Conservation (phyloP, 1,140 invertebrate genomes). For the Anadara kagoshimensis region DNA sequence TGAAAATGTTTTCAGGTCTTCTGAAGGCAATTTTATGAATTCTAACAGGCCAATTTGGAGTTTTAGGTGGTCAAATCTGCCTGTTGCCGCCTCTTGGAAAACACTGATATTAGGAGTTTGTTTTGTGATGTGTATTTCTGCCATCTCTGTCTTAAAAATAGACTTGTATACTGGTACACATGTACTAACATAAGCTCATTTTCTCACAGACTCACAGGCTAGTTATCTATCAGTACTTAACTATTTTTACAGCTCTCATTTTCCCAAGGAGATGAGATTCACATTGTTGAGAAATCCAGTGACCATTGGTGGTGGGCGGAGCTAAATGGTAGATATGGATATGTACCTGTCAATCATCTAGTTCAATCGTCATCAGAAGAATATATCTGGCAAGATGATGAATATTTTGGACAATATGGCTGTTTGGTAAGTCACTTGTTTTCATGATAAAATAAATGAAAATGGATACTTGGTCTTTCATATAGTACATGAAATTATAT, state of each 20-base stretch:
- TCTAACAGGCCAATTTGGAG: no score
- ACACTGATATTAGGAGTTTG: no score
- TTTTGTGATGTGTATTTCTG: not conserved
- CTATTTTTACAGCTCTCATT: conserved; percentile 42
- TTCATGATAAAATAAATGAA: not conserved
- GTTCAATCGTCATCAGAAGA: conserved; percentile 16
- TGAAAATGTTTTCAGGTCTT: no score
- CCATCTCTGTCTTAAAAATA: not conserved
- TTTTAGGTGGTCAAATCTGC: no score
- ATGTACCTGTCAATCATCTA: conserved; percentile 50
- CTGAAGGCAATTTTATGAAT: no score
- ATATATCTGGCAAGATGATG: conserved; percentile 51
- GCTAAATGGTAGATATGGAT: conserved; percentile 38
- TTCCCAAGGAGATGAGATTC: conserved; percentile 35
- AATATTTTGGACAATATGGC: conserved; percentile 54
- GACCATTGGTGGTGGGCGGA: conserved; percentile 53
- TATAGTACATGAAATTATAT: no score
- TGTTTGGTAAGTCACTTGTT: conserved; percentile 34
- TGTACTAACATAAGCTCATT: no score
- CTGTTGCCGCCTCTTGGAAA: no score
- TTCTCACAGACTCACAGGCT: no score
- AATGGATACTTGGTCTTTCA: no score
- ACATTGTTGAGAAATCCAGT: conserved; percentile 27
- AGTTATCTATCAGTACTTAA: no score
- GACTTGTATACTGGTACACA: not conserved